Conservation (phyloP, 2,888 invertebrate species). For the Epinotia ramella region DNA sequence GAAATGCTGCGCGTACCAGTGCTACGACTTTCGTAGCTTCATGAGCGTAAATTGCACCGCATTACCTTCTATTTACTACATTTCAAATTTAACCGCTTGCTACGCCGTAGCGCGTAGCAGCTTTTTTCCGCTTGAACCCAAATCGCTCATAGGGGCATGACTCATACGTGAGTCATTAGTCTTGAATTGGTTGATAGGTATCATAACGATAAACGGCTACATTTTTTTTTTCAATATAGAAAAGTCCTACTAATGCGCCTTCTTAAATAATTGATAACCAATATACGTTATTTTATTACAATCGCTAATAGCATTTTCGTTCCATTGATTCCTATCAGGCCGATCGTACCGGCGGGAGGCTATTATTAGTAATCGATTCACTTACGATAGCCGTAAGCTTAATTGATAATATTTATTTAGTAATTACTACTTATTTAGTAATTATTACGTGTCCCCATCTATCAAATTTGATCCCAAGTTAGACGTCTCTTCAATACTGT, state of each 20-base stretch:
- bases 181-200: no score
- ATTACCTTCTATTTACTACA: no score
- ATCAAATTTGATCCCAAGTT: no score
- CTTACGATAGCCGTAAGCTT: not conserved
- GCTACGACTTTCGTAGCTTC: not conserved
- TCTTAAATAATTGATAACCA: conserved; percentile 37
- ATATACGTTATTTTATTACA: conserved; percentile 38
- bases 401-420: not conserved
- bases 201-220: no score
- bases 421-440: no score
- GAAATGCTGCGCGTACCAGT: not conserved
- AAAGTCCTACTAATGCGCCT: not conserved
- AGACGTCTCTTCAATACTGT: no score
- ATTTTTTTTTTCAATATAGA: not conserved
- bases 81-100: no score
- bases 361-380: conserved; percentile 25
- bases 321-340: conserved; percentile 39
- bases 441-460: no score
- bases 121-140: no score
- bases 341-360: conserved; percentile 21
- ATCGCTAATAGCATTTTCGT: conserved; percentile 39
- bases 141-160: no score
- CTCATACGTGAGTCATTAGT: no score
- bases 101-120: no score
- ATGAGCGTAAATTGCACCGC: not conserved